These are phyloP conservation scores for Druon quercuslanigerum DNA, from an alignment of 1,140 invertebrate species.

Conservation along the genomic window DNA sequence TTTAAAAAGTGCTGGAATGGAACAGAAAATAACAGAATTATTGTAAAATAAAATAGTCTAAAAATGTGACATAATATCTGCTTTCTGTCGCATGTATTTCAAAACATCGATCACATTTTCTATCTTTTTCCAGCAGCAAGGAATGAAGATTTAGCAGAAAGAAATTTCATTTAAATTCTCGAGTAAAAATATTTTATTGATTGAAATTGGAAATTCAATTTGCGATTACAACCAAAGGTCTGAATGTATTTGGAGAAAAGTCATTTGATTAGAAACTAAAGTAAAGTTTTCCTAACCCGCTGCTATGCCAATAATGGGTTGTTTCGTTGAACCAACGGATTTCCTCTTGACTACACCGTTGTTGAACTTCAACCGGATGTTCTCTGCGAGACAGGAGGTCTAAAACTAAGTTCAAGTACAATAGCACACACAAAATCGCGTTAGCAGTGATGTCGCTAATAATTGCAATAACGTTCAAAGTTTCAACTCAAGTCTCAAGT, in stretches of 20 bases:
- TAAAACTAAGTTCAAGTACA: constrained; percentile 31
- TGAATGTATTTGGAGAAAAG: constrained; percentile 11
- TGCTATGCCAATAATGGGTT: constrained; percentile 28
- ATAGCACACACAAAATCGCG: neutral
- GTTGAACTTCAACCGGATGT: constrained; percentile 27
- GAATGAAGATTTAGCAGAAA: no score
- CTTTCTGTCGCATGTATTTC: no score
- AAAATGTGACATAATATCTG: no score
- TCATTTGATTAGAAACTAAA: constrained; percentile 23
- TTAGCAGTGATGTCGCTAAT: constrained; percentile 25
- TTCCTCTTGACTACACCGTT: constrained; percentile 14
- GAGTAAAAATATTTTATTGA: no score
- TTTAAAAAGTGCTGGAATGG: no score
- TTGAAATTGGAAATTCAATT: neutral
- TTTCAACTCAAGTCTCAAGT: neutral
- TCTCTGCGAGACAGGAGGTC: constrained; percentile 26
- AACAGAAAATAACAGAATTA: no score
- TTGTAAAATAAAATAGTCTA: no score
- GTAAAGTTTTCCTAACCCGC: constrained; percentile 1
- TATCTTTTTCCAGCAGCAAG: no score
- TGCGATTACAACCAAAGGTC: constrained; percentile 1
- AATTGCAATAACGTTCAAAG: constrained; percentile 28
- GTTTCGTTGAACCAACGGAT: constrained; percentile 27
- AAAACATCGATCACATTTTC: no score
- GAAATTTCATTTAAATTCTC: no score